Base-by-base conservation (phyloP, 2,888 invertebrate genomes). In the Harpalus rufipes region DNA sequence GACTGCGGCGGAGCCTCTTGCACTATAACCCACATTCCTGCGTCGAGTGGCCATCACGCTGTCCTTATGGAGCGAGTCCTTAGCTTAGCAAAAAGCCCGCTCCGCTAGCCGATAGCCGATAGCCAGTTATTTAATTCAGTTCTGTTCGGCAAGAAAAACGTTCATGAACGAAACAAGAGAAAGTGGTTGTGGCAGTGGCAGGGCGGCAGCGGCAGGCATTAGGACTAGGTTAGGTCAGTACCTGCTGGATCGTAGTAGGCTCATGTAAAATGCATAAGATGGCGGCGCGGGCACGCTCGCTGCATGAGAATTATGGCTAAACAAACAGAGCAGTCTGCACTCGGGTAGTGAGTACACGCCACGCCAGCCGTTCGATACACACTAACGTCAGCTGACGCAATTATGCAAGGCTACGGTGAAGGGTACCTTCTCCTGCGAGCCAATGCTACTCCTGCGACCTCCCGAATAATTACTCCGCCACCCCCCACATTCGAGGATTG, bases 201-300 rank as follows among this genome's bases (percentile, higher is more conserved):
- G 61, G 61, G 8, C 87, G 85, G 86, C 63, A 56, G 68, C 82
- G 79, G 82, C 21, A 21, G 78, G 85, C 85, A 85, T 88, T 89
- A 89, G 89, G 90, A 89, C 90, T 89, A 89, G 88, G 90, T 91
- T 91, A 90, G 89, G 91, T 90, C 89, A 91, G 91, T 91, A 91
- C 91, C 91, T 90, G 91, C 90, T 90, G 90, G 89, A 89, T 89
- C 89, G 89, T 88, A 86, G 86, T 86, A 86, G 88, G 90, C 93
- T 94, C 93, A 93, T 94, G 93, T 93, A 93, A 93, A 93, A 94
- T 93, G 93, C 93, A 93, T 93, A 93, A 93, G 93, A 92, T 92
- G 91, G 88, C 87, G 89, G 90, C 89, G 88, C 87, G 86, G 88
- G 89, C 89, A 91, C 91, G 91, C 90, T 90, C 89, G 89, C 91